Evolutionary conservation across 1,140 invertebrate genomes (phyloP), one percentile per base, ranked within the genome.

Genomic region (Zaprionus gabonicus): DNA sequence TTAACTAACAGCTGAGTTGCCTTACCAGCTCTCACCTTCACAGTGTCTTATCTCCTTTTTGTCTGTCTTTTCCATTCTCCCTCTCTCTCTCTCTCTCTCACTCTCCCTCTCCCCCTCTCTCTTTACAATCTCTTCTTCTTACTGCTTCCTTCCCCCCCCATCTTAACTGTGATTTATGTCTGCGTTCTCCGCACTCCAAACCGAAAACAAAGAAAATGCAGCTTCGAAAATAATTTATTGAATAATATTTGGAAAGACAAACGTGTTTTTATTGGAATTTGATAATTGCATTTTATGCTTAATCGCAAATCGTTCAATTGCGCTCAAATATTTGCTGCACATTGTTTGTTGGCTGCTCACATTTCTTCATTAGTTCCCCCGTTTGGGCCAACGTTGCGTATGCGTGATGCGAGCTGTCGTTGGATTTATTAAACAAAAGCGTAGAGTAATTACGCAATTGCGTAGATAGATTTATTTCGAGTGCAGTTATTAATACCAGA

Each of bases 401-500:
- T 49, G 46, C 46, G 46, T 51, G 10, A 23, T 20, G 17, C 38
- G 38, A 63, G 59, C 25, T 44, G 60, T 13, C 36, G n/a, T 34
- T 25, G 23, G 34, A 75, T 70, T 64, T 72, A 72, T 67, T 49
- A 7, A 58, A 23, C 23, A 38, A 12, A 28, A 28, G 25, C 7
- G 41, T 4, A 0, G 1, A 60, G 34, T 58, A 75, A 75, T 71
- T 53, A 75, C 36, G 31, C 55, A 70, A 56, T 51, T 53, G 25
- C 27, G 53, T 23, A 58, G 9, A 60, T 60, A 56, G 9, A 76
- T 65, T 57, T 66, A 71, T 71, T 34, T 28, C 20, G 31, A 25
- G 27, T 51, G 34, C 25, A 41, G 44, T 64, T 71, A 75, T 71
- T 75, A 58, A 70, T 70, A 69, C 38, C n/a, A n/a, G n/a, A 3